Base-by-base conservation (phyloP, 2,888 invertebrate species). In the Cosmia pyralina region DNA sequence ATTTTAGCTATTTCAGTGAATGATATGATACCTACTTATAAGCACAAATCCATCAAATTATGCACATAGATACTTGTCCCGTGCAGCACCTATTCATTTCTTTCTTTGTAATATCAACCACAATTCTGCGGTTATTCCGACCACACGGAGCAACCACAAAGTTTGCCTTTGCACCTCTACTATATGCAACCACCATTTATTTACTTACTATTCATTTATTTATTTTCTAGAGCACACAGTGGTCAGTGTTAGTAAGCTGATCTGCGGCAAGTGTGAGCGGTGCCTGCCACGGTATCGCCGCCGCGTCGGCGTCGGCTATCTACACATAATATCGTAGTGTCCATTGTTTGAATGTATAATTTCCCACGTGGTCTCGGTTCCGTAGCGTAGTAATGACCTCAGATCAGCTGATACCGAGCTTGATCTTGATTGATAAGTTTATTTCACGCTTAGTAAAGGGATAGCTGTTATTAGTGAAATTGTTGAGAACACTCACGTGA, bases 311-410 rank as follows among this genome's bases (percentile, higher is more conserved):
- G 78, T 11, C 58, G 69, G 72, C 72, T 86, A 84, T 84, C 85
- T 87, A 67, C 82, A 79, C 80, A 80, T 84, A 77, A 83, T 75
- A 82, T 85, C 83, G 84, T 82, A 84, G 79, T 79, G 83, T 71
- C 89, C 88, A 92, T 92, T 93, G 93, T 93, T 89, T 86, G 86
- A 85, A 83, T 83, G 85, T 83, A 86, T 84, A 87, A 86, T 90
- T 93, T 94, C 94, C 91, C 94, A 94, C 93, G 92, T 92, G 91
- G 66, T 82, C 76, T 72, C 79, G 57, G 86, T 84, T 85, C 88
- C 87, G 74, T 82, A 60, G 78, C 82, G 92, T 92, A 91, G 93
- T 91, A 93, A 92, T 89, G 91, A 93, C 92, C 93, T 91, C 79
- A 82, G 85, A 83, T 83, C 81, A 84, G 77, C 79, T 87, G 87